Conservation (phyloP, 2,888 invertebrate species). For the Sericinus montela region DNA sequence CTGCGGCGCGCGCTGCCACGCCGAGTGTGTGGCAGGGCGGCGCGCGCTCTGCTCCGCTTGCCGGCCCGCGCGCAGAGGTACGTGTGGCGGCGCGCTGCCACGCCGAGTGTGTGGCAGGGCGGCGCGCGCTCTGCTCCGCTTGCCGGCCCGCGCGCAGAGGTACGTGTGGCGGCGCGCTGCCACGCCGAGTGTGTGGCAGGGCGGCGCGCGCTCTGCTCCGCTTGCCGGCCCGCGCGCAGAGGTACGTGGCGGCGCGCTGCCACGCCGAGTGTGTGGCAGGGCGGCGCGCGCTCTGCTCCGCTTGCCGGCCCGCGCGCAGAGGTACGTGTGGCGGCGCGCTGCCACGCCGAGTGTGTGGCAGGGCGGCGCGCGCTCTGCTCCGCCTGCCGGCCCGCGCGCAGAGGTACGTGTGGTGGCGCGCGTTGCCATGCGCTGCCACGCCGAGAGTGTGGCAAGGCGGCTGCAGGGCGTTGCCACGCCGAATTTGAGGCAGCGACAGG, state of each 20-base stretch:
- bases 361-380: slow-evolving; percentile 78
- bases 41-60: slow-evolving; percentile 76
- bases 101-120: slow-evolving; percentile 46
- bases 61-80: slow-evolving; percentile 19
- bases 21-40: slow-evolving; percentile 83
- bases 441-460: neutral
- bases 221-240: slow-evolving; percentile 42
- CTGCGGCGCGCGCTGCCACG: slow-evolving; percentile 83
- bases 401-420: slow-evolving; percentile 1
- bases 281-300: slow-evolving; percentile 74
- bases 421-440: no score
- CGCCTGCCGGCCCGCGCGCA: slow-evolving; percentile 44
- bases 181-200: slow-evolving; percentile 40
- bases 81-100: no score
- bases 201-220: slow-evolving; percentile 74
- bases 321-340: neutral
- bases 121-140: slow-evolving; percentile 73
- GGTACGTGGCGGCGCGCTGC: neutral
- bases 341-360: slow-evolving; percentile 23
- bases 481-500: no score
- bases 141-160: slow-evolving; percentile 39
- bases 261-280: slow-evolving; percentile 40
- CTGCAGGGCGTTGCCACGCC: no score
- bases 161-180: neutral
- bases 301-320: slow-evolving; percentile 42